phyloP scores from a whole-genome alignment of 2,797 vertebrate species.

The Mus caroli region DNA sequence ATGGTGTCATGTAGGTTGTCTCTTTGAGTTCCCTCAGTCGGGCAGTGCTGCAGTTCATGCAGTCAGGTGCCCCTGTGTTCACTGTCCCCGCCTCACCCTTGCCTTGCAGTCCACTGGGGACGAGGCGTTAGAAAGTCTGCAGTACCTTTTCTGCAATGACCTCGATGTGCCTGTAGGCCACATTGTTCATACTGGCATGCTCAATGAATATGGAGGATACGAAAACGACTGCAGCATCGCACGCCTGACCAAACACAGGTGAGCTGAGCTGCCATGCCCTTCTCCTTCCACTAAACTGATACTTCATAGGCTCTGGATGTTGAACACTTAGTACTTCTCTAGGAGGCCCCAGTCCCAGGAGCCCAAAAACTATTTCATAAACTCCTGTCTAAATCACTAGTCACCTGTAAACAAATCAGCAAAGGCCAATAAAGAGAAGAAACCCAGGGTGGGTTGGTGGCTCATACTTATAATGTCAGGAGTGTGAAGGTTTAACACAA shows the following conservation, averaged over 20 bases:
- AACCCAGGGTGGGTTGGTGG: background rate
- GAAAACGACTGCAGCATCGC: conserved; percentile 99
- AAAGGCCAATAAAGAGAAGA: background rate
- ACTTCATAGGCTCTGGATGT: background rate
- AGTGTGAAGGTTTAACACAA: background rate
- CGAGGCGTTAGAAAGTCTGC: conserved; percentile 94
- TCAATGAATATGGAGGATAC: conserved; percentile 96
- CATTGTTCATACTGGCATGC: conserved; percentile 98
- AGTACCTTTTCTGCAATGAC: conserved; percentile 97
- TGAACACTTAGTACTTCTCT: background rate
- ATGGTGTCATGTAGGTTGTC: fast-evolving
- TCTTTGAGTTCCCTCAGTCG: background rate
- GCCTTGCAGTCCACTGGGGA: conserved; percentile 92
- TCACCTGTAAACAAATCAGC: background rate
- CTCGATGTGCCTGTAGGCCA: conserved; percentile 98
- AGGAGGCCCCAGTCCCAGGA: background rate
- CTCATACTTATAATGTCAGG: background rate
- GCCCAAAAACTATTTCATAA: background rate
- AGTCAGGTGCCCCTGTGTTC: background rate
- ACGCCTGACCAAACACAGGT: conserved; percentile 98
- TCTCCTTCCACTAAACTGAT: background rate
- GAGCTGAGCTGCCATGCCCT: fast-evolving
- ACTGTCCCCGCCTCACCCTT: conserved; percentile 47
- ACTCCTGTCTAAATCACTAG: background rate
- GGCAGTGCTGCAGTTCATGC: background rate